Evolutionary conservation across 2,888 invertebrate genomes (phyloP), one percentile per base, ranked within the genome.

Genomic region (Dasysyrphus tricinctus): DNA sequence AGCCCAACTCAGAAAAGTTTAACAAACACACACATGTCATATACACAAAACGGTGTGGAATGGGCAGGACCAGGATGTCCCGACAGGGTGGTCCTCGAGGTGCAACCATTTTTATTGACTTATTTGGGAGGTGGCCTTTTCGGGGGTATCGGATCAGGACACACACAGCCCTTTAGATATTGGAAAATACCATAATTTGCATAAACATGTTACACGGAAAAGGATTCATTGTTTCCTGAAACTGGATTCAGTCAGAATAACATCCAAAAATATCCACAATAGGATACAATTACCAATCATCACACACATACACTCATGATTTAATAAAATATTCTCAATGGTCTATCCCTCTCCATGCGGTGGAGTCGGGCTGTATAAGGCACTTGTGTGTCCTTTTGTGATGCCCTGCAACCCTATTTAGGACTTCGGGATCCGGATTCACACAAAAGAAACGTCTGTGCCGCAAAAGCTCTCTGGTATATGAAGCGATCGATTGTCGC

Each of bases 131-230:
- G 39, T 16, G 61, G 34, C 39, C n/a, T 29, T 24, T 54, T 70
- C 14, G 51, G 56, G 24, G 19, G 63, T 32, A 63, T 24, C 16
- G 47, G 32, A 56, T 29, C 37, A 51, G 65, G 11, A 14, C 42
- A 65, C 44, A 29, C 44, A 44, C 47, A 47, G 4, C 32, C 51
- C 39, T 24, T 39, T 19, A n/a, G 24, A 47, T 80, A 82, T 84
- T 80, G 72, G 76, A 76, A 84, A 84, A 76, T 80, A 65, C 76
- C 63, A 80, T 84, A 84, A 84, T 84, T 84, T 84, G 80, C 80
- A 76, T 84, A 76, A 84, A 84, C 80, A 84, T 84, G 80, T 80
- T 72, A 80, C 65, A 57, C 63, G 65, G 39, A 57, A 75, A 84
- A 70, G 75, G 83, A 79, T 76, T 84, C 84, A 73, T 84, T 84